Evolutionary conservation across 1,140 invertebrate genomes (phyloP), one percentile per base, ranked within the genome.

Genomic region (Helicoverpa zea): DNA sequence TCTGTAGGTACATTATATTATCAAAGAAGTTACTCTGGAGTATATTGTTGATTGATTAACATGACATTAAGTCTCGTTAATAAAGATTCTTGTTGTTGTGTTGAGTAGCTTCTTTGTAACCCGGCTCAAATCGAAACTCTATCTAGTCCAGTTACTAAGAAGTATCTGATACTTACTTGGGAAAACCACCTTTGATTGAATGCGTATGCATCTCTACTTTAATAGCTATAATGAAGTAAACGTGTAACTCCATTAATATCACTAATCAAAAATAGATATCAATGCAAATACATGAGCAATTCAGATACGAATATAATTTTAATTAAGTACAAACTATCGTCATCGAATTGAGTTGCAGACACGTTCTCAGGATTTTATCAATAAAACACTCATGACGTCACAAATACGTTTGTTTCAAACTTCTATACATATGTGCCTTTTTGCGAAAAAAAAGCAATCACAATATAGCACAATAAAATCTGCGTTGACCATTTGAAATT

Each of bases 311-410:
- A 59, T 49, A n/a, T 14, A 47, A n/a, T 49, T 68, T 18, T 14
- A 14, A 18, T 61, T 61, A 61, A 49, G 59, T 74, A 54, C 52
- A 75, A 16, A 14, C 35, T 13, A 7, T 61, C 43, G 73, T 75
- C 73, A 75, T 75, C 43, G n/a, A 75, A 61, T 61, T 75, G 58
- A 75, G 51, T 61, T 61, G 13, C 73, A 75, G 58, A 58, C 73
- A 61, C 52, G 56, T 75, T 75, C 18, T 35, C 35, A 59, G 63
- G 35, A 61, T 75, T 51, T 49, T 61, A 75, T 75, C 58, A 73
- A 43, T 58, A 14, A 52, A 14, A 58, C 23, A 73, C 52, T 30
- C 52, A 35, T 73, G 52, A 73, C 70, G 70, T 58, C 70, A 73
- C 30, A 5, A 16, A 2, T 2, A 68, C 43, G 64, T 49, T n/a